Percentiles rank a stretch among this genome's conserved stretches.
These are phyloP conservation scores for Lottia scabra DNA, from an alignment of 2,888 invertebrate species.

Conservation along the genomic window DNA sequence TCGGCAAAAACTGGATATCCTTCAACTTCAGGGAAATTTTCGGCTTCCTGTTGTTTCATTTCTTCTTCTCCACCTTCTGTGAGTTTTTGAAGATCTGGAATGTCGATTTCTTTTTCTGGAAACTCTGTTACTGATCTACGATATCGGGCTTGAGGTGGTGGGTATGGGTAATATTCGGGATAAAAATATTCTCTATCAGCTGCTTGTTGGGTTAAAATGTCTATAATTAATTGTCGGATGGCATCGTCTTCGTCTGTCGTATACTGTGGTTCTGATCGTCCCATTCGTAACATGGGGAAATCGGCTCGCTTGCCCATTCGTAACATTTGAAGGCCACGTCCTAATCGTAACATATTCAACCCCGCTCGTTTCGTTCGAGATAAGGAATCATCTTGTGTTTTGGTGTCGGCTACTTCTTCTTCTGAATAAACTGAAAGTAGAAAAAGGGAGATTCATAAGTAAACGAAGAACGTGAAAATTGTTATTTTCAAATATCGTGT, in stretches of 20 bases:
- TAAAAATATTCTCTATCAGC: neutral
- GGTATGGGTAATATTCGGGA: neutral
- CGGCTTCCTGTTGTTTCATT: constrained; percentile 1
- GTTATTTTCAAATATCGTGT: too few relatives aligned
- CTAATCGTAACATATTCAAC: constrained; percentile 45
- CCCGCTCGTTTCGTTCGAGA: constrained; percentile 41
- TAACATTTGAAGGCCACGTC: constrained; percentile 53
- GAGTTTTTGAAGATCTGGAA: neutral
- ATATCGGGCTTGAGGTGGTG: neutral
- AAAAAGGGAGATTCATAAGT: neutral
- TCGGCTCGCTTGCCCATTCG: constrained; percentile 48
- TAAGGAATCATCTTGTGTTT: constrained; percentile 24
- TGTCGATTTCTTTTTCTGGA: neutral
- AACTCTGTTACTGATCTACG: neutral
- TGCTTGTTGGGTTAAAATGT: neutral
- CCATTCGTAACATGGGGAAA: constrained; percentile 43
- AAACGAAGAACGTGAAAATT: too few relatives aligned
- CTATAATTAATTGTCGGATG: constrained; percentile 16
- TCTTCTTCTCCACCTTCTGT: neutral
- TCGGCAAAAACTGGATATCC: neutral
- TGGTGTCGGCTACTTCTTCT: constrained; percentile 12
- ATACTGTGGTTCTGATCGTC: constrained; percentile 24
- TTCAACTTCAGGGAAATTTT: neutral
- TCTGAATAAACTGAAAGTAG: neutral
- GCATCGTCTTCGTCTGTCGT: constrained; percentile 4